Percentiles rank a stretch among this genome's conserved stretches.
These are phyloP conservation scores for Xerus inauris DNA, from an alignment of 2,113 vertebrate genomes.

Conservation along the genomic window DNA sequence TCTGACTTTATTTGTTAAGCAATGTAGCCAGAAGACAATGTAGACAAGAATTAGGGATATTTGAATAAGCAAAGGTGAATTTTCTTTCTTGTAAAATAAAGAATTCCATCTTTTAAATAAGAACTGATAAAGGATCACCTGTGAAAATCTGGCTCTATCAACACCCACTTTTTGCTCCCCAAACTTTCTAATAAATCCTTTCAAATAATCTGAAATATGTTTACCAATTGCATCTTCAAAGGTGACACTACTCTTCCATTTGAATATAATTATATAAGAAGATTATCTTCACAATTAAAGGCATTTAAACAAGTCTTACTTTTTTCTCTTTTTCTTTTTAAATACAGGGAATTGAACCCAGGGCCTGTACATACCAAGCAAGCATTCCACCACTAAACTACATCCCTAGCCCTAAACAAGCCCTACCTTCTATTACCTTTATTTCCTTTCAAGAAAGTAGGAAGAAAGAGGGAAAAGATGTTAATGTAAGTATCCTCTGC, in stretches of 20 bases:
- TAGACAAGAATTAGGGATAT: not conserved
- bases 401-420: not conserved
- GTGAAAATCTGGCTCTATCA: not conserved
- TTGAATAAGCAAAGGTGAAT: not conserved
- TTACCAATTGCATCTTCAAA: constrained; percentile 23
- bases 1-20: constrained; percentile 4
- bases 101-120: constrained; percentile 36
- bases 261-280: constrained; percentile 16
- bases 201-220: not conserved
- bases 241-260: not conserved
- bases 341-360: not conserved
- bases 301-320: constrained; percentile 7
- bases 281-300: not conserved
- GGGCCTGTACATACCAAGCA: not conserved
- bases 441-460: constrained; percentile 30
- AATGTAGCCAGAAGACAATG: not conserved
- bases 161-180: not conserved
- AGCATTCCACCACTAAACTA: not conserved
- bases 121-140: not conserved
- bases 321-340: not conserved
- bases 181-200: constrained; percentile 12
- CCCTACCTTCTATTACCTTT: not conserved
- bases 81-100: constrained; percentile 45
- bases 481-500: not conserved
- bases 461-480: constrained; percentile 29